Evolutionary conservation across 1,140 invertebrate genomes (phyloP), one percentile per base, ranked within the genome.

Genomic region (Daktulosphaira vitifoliae): DNA sequence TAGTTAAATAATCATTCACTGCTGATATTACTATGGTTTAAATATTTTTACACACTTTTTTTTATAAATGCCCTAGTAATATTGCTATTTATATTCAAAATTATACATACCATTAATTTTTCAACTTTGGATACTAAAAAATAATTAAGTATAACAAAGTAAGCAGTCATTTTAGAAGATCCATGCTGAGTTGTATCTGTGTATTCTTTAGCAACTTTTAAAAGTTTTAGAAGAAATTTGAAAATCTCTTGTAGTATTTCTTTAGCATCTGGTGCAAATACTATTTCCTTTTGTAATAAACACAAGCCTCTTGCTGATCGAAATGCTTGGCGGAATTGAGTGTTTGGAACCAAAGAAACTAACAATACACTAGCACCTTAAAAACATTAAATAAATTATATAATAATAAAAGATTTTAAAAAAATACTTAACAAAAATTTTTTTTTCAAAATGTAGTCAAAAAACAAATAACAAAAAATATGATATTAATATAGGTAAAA

Each of bases 111-210:
- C 90, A 95, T 90, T 52, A 93, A 78, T 77, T 95, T 96, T 77
- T 96, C 92, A 66, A 85, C 85, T 71, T 86, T 86, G 49, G 89
- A 89, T 66, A 95, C 81, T 66, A 92, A 84, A 89, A 89, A 68
- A 94, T 81, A 68, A 92, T 84, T 76, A 90, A 95, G 73, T 92
- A 93, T 39, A 88, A 88, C 77, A 95, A 82, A 16, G 94, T 81
- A 95, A 49, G 90, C 88, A 25, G 90, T 91, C 53, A 96, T 79
- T 77, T 95, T 95, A 74, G 88, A 88, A 6, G 90, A 90, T 48
- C 91, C 90, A 73, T 95, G 90, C 9, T 84, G 82, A 54, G 81
- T 84, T 70, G 88, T 87, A 74, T 92, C 87, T 1, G 86, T 89
- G 74, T 92, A 94, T 69, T 89, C 85, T 69, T 86, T 83, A 0